Evolutionary conservation across 2,113 vertebrate genomes (phyloP).

Genomic region (Nibea coibor): DNA sequence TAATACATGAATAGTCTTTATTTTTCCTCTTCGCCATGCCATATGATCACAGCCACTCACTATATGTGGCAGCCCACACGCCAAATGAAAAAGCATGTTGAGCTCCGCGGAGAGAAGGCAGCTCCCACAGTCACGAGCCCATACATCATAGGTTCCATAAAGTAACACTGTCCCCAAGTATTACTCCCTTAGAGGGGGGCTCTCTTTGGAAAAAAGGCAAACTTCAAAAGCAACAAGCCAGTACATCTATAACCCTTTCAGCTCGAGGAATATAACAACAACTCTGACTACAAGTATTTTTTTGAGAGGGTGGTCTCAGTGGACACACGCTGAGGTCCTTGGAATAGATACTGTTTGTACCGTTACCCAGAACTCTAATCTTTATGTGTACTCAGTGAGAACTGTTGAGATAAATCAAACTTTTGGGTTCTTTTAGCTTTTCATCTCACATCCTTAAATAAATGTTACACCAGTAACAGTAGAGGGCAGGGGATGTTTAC

Average conservation of each 20-base stretch:
- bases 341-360: background rate
- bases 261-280: constrained; percentile 24
- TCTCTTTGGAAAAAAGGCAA: constrained; percentile 11
- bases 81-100: constrained; percentile 8
- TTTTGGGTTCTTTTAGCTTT: background rate
- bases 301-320: constrained; percentile 19
- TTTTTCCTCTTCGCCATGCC: constrained; percentile 44
- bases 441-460: background rate
- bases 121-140: constrained; percentile 30
- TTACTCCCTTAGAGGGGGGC: constrained; percentile 20
- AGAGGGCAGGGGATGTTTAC: background rate
- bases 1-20: constrained; percentile 42
- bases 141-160: constrained; percentile 49
- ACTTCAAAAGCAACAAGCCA: constrained; percentile 47
- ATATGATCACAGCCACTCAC: constrained; percentile 54
- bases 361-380: background rate
- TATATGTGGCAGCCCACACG: constrained; percentile 30
- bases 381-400: background rate
- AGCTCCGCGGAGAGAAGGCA: constrained; percentile 22
- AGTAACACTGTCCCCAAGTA: constrained; percentile 40
- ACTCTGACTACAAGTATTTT: constrained; percentile 20
- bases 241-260: constrained; percentile 43
- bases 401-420: no score
- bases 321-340: background rate
- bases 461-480: background rate